Base-by-base conservation (phyloP, 2,113 vertebrate species). In the Phrynosoma platyrhinos region DNA sequence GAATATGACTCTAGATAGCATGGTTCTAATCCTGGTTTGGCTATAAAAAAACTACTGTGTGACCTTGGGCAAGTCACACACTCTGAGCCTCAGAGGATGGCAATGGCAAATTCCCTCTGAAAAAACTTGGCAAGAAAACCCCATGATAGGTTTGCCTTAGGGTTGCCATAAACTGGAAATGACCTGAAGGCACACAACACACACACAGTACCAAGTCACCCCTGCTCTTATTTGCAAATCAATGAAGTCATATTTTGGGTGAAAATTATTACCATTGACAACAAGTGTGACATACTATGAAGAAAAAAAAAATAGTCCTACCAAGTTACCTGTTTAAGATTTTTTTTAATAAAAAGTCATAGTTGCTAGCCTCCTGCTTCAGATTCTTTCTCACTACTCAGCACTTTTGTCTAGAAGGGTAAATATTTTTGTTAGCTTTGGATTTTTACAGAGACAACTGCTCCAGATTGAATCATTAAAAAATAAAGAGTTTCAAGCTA, bases 361-460 rank as follows among this genome's bases (percentile, higher is more conserved):
- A 23, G 14, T 13, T 78, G 47, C 42, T 12, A 16, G 82, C 77
- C 55, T 36, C 13, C 20, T 18, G 36, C 86, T 91, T 81, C n/a
- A 52, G 55, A 52, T 47, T 55, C 18, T 66, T 85, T 52, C 23
- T 25, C 1, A 27, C 14, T 0, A 58, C 1, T 64, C 75, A 77
- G n/a, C 64, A 62, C 21, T 88, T 25, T 78, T 69, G 68, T 9
- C 2, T 68, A 3, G 30, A 55, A 87, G 80, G 7, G 12, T 32
- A 27, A 55, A 79, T 91, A 55, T 84, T 92, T 88, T 81, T 85
- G 13, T 90, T 77, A 87, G 42, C 71, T 79, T 69, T 89, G 53
- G 21, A 83, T 5, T 91, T 90, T 91, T 90, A 40, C 30, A 52
- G 4, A 23, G 52, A 68, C 47, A 58, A 42, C 36, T 76, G 58